Evolutionary conservation across 2,888 invertebrate genomes (phyloP).

Genomic region (Leptinotarsa haldemani): DNA sequence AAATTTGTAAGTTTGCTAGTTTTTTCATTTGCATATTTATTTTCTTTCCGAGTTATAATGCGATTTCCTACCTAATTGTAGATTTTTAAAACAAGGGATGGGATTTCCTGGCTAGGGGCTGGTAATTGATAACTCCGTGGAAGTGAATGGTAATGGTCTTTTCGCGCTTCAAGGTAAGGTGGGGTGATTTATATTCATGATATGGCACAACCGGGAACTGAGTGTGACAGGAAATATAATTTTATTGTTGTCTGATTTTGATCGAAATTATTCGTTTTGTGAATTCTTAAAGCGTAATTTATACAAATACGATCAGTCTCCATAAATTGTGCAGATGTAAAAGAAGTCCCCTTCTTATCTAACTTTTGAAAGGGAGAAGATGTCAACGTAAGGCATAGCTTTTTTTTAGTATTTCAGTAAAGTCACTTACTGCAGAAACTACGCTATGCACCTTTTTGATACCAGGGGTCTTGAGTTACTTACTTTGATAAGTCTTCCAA

Average conservation of each 20-base stretch:
- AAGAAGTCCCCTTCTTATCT: too few relatives aligned
- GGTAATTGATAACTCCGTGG: constrained; percentile 44
- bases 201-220: constrained; percentile 21
- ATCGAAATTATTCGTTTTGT: background rate
- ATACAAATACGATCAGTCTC: too few relatives aligned
- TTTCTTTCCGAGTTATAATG: constrained; percentile 46
- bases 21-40: constrained; percentile 50
- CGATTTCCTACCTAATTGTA: constrained; percentile 45
- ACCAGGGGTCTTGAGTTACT: too few relatives aligned
- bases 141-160: constrained; percentile 36
- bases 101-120: constrained; percentile 41
- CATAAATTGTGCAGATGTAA: too few relatives aligned
- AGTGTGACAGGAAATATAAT: constrained; percentile 8
- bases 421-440: too few relatives aligned
- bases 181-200: constrained; percentile 40
- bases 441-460: too few relatives aligned
- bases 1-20: constrained; percentile 55
- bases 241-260: background rate
- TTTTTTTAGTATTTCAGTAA: too few relatives aligned
- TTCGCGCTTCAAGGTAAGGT: constrained; percentile 35
- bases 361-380: too few relatives aligned
- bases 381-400: too few relatives aligned
- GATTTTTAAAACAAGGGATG: constrained; percentile 47
- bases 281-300: too few relatives aligned
- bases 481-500: too few relatives aligned